Percentiles rank a stretch among this genome's conserved stretches.
phyloP scores from a whole-genome alignment of 1,140 invertebrate genomes.

The Scaptodrosophila lebanonensis region DNA sequence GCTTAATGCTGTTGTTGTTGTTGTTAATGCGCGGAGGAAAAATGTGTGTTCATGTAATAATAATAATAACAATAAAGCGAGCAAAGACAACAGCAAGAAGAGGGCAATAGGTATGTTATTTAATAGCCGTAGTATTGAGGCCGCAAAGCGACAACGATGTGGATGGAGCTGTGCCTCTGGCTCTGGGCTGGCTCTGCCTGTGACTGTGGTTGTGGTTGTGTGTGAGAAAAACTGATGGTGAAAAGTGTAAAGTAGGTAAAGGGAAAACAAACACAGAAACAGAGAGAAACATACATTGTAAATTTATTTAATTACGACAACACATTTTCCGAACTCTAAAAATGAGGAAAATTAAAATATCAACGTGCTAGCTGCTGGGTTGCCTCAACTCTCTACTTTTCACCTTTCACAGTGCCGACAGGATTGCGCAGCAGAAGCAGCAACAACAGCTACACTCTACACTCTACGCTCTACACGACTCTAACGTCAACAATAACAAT shows the following conservation, averaged over 20 bases:
- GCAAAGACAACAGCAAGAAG: conserved; percentile 34
- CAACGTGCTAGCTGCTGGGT: too few species aligned
- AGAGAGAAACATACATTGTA: conserved; percentile 33
- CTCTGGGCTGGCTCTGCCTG: too few species aligned
- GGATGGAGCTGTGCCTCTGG: too few species aligned
- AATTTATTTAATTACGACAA: conserved; percentile 68
- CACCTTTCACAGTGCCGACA: too few species aligned
- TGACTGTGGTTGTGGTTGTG: too few species aligned
- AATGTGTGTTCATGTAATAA: conserved; percentile 49
- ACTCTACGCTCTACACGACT: too few species aligned
- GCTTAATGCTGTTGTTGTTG: conserved; percentile 27
- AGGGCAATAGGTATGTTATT: conserved; percentile 53
- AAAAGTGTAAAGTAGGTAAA: conserved; percentile 19
- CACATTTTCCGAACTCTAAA: conserved; percentile 1
- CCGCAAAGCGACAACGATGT: too few species aligned
- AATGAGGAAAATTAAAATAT: conserved; percentile 60
- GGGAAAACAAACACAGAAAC: background rate
- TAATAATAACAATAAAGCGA: conserved; percentile 43
- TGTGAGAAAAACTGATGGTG: conserved; percentile 41
- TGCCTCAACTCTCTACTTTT: too few species aligned
- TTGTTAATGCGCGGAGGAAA: conserved; percentile 29
- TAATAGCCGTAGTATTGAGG: too few species aligned
- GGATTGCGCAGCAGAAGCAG: too few species aligned
- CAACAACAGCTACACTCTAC: too few species aligned
- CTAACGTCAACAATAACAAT: too few species aligned